These are phyloP conservation scores for Aphidoletes aphidimyza DNA, from an alignment of 2,888 invertebrate genomes.

Conservation along the genomic window DNA sequence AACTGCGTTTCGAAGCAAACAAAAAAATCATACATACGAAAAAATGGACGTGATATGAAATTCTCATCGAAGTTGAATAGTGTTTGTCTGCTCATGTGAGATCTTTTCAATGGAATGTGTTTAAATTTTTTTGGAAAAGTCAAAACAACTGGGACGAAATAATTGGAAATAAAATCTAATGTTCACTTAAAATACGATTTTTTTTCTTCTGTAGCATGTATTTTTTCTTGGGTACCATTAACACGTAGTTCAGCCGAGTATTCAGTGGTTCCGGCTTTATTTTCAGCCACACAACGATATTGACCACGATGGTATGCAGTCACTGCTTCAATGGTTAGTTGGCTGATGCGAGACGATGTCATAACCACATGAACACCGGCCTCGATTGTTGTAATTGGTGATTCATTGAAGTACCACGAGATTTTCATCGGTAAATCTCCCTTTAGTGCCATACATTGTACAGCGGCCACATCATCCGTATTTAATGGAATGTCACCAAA, in stretches of 20 bases:
- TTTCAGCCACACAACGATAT: conserved; percentile 74
- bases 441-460: conserved; percentile 71
- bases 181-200: neutral
- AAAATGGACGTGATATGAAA: too few species aligned
- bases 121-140: neutral
- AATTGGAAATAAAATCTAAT: neutral
- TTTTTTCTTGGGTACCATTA: conserved; percentile 62
- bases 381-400: conserved; percentile 63
- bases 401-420: conserved; percentile 71
- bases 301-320: conserved; percentile 72
- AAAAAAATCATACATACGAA: neutral
- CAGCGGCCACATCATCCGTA: conserved; percentile 69
- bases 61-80: too few species aligned
- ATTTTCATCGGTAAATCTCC: conserved; percentile 76
- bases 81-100: too few species aligned
- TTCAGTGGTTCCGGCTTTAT: conserved; percentile 69
- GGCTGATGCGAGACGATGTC: conserved; percentile 66
- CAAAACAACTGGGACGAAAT: neutral
- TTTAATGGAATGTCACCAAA: conserved; percentile 69
- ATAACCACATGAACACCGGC: conserved; percentile 62
- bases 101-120: too few species aligned
- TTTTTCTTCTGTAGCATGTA: conserved; percentile 3
- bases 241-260: conserved; percentile 66
- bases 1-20: conserved; percentile 65
- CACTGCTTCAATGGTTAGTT: conserved; percentile 73